phyloP scores from a whole-genome alignment of 2,888 invertebrate genomes.

The Steinernema scapterisci region DNA sequence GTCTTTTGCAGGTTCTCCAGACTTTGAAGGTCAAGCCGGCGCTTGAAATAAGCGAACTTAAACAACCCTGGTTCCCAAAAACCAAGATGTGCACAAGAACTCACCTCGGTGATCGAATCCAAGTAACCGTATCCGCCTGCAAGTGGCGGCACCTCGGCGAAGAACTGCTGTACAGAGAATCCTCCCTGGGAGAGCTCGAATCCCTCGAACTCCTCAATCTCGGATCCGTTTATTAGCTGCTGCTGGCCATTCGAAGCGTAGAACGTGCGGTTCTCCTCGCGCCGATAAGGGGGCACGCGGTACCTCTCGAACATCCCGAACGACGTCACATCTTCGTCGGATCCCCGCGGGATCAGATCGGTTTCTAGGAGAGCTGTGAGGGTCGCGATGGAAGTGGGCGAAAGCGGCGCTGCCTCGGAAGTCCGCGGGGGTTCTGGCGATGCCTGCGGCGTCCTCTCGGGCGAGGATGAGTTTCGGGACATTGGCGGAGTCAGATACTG shows the following conservation, averaged over 20 bases:
- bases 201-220: background rate
- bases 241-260: background rate
- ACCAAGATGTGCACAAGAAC: background rate
- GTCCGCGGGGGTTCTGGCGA: background rate
- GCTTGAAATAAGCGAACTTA: too few species aligned
- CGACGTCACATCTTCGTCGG: background rate
- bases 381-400: slow-evolving; percentile 4
- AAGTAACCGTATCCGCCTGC: background rate
- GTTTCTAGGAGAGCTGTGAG: slow-evolving; percentile 9
- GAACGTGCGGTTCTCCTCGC: slow-evolving; percentile 16
- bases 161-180: background rate
- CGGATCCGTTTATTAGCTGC: background rate
- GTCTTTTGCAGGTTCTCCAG: too few species aligned
- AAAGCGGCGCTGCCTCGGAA: slow-evolving; percentile 1
- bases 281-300: slow-evolving; percentile 22
- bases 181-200: background rate
- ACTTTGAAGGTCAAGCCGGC: slow-evolving; percentile 21
- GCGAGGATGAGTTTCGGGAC: background rate
- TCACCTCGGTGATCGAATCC: slow-evolving; percentile 37
- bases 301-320: slow-evolving; percentile 26
- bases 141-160: background rate
- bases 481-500: slow-evolving; percentile 7
- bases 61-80: too few species aligned
- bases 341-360: background rate
- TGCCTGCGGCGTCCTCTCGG: slow-evolving; percentile 4